These are phyloP conservation scores for Dasyprocta punctata DNA, from an alignment of 2,113 vertebrate genomes.

Conservation along the genomic window DNA sequence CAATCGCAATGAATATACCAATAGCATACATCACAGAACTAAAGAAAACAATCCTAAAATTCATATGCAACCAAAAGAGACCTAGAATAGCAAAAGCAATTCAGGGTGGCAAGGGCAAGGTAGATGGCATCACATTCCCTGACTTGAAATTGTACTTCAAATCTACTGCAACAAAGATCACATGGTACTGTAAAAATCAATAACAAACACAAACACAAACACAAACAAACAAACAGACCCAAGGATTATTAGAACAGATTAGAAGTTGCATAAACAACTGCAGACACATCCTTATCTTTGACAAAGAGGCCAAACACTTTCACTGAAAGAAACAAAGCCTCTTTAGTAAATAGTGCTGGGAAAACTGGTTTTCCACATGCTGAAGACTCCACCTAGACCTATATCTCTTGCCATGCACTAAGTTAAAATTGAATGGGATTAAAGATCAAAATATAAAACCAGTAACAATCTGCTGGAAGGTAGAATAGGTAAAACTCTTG, in stretches of 20 bases:
- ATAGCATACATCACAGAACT: not conserved
- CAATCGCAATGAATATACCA: not conserved
- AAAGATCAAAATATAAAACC: not conserved
- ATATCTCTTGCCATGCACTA: not conserved
- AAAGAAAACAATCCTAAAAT: not conserved
- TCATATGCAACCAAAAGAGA: not conserved
- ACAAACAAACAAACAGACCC: not conserved
- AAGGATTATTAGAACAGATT: not conserved
- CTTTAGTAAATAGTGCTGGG: not conserved
- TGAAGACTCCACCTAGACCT: not conserved
- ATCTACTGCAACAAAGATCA: not conserved
- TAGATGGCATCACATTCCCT: not conserved
- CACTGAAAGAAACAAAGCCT: not conserved
- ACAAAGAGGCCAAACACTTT: not conserved
- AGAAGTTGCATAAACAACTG: not conserved
- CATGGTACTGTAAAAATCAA: not conserved
- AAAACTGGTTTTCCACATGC: not conserved
- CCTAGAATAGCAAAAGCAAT: not conserved
- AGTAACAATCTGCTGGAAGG: not conserved
- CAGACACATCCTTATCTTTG: not conserved
- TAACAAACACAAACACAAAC: too few species aligned
- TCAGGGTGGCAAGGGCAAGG: not conserved
- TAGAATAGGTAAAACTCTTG: not conserved
- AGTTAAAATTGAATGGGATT: not conserved
- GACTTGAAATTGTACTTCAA: not conserved